Evolutionary conservation across 2,888 invertebrate species (phyloP), one percentile per base, ranked within the genome.

Genomic region (Tryphoninae sp.): DNA sequence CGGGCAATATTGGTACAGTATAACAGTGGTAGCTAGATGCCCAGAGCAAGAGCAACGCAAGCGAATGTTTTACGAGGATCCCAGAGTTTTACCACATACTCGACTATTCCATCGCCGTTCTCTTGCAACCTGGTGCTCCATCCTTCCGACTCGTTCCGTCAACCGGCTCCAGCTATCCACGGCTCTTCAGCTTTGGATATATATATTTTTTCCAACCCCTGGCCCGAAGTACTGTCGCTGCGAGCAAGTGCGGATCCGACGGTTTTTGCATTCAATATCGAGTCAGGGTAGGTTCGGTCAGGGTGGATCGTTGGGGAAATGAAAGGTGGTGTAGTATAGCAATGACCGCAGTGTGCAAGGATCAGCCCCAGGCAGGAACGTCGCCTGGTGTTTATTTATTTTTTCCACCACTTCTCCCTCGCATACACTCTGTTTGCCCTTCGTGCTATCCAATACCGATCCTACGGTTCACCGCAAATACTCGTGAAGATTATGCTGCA

Each of bases 331-430:
- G 51, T 55, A 67, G 61, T 55, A 51, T 33, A 33, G 33, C 33
- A 6, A 33, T 33, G 33, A 33, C 33, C 33, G 33, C 33, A 45
- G 59, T 11, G 55, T 42, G 62, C 64, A 59, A 65, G 75, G 77
- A 83, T 84, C 80, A 78, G 59, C 65, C 45, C 55, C 67, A 40
- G n/a, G 45, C 62, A 83, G 77, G 67, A 77, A 77, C 73, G 49
- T 71, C 6, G 1, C 19, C 23, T 16, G 23, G 72, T 58, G 45
- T 75, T 75, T 81, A 76, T 79, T 79, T 72, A 73, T 73, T 73
- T 62, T 68, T 61, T 49, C 62, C 58, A 23, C n/a, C 16, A n/a
- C 59, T 9, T 58, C 45, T 13, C 45, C 8, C 49, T 51, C 26
- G 3, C 3, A 26, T 3, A 26, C 26, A 26, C 26, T 26, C 22